These are phyloP conservation scores for Paramacrobiotus metropolitanus DNA, from an alignment of 1,140 invertebrate genomes.

Conservation along the genomic window DNA sequence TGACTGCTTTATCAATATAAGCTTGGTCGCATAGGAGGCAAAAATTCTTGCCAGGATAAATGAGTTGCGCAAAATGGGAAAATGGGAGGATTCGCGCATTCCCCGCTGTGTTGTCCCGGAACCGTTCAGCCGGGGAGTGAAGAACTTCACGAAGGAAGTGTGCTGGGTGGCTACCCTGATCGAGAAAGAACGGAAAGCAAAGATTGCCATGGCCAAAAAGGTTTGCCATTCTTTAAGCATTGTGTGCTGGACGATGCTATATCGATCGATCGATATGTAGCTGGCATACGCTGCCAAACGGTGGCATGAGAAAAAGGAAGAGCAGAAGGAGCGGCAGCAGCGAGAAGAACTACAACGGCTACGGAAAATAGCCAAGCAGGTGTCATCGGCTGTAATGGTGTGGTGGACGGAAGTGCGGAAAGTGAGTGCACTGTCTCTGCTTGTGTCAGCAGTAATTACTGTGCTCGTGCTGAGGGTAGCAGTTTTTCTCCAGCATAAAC, in stretches of 20 bases:
- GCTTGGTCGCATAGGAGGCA: neutral
- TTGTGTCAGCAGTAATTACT: no score
- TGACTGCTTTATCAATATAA: neutral
- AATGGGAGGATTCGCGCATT: constrained; percentile 1
- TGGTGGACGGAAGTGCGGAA: constrained; percentile 9
- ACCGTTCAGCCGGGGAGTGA: neutral
- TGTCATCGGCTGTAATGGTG: neutral
- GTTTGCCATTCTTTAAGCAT: neutral
- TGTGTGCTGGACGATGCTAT: neutral
- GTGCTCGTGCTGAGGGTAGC: no score
- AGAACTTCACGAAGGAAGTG: constrained; percentile 1
- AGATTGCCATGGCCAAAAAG: neutral
- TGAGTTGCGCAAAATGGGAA: neutral
- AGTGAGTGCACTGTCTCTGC: neutral
- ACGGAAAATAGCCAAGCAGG: constrained; percentile 11
- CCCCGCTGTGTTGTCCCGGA: neutral
- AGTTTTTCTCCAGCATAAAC: no score
- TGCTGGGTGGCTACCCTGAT: constrained; percentile 1
- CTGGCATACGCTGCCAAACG: neutral
- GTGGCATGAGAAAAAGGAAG: neutral
- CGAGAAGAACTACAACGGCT: constrained; percentile 18
- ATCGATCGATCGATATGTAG: no score
- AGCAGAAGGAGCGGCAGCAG: neutral
- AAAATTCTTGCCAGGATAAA: neutral
- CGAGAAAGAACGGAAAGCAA: neutral